Evolutionary conservation across 2,113 vertebrate species (phyloP).

Genomic region (Ptilorrhoa leucosticta): DNA sequence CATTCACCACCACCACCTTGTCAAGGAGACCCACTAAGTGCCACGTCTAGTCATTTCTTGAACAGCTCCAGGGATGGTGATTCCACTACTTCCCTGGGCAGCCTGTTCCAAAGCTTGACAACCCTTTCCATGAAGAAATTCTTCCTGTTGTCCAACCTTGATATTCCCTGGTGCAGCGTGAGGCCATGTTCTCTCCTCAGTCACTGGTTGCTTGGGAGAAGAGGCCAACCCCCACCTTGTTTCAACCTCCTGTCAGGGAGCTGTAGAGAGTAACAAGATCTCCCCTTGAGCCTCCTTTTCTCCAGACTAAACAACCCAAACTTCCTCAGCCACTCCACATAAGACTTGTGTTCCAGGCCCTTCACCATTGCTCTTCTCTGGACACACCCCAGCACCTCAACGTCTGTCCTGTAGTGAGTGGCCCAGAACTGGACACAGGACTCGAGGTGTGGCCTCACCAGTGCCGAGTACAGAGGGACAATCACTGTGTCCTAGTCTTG

Average conservation of each 20-base stretch:
- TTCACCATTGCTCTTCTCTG: neutral
- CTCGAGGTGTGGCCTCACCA: fast-evolving
- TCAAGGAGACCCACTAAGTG: neutral
- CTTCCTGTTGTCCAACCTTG: too few species aligned
- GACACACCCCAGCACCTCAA: neutral
- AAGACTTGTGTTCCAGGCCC: neutral
- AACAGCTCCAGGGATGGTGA: neutral
- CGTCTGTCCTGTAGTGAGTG: neutral
- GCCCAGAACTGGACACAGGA: neutral
- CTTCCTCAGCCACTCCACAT: neutral
- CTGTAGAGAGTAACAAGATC: neutral
- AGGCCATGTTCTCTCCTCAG: neutral
- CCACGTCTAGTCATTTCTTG: fast-evolving
- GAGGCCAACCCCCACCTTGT: fast-evolving
- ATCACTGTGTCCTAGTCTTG: neutral
- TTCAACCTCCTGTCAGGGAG: neutral
- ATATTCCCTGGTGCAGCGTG: neutral
- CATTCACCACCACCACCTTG: neutral
- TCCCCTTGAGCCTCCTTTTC: neutral
- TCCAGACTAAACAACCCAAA: neutral
- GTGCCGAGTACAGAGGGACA: neutral
- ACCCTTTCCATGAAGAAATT: neutral
- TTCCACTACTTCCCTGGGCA: too few species aligned
- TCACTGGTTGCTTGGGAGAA: neutral
- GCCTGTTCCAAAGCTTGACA: neutral